Conservation (phyloP, 2,888 invertebrate species). For the Acrobasis repandana region DNA sequence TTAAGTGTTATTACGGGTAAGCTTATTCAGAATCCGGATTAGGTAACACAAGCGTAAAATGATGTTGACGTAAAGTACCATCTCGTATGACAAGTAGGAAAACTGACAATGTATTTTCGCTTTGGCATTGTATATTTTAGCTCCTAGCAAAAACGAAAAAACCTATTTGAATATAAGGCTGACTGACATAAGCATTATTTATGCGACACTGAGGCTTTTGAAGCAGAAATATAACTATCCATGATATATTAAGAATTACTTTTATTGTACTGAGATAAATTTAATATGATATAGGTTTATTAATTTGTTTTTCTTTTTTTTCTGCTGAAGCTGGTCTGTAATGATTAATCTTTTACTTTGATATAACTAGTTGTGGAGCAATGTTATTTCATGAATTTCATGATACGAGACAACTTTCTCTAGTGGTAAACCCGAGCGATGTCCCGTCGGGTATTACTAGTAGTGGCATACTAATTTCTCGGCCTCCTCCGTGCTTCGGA, state of each 20-base stretch:
- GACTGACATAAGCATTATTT: slow-evolving; percentile 21
- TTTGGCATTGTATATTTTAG: slow-evolving; percentile 20
- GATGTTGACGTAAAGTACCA: slow-evolving; percentile 20
- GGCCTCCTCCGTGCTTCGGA: too few relatives aligned
- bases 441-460: too few relatives aligned
- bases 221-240: slow-evolving; percentile 18
- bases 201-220: slow-evolving; percentile 14
- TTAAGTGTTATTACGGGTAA: slow-evolving; percentile 26
- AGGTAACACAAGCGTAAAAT: slow-evolving; percentile 30
- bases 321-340: too few relatives aligned
- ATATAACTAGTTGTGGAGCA: too few relatives aligned
- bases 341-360: too few relatives aligned
- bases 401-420: too few relatives aligned
- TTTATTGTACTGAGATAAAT: not conserved
- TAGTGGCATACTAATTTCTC: too few relatives aligned
- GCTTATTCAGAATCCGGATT: slow-evolving; percentile 28
- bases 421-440: too few relatives aligned
- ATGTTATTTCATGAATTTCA: too few relatives aligned
- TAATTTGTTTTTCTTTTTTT: not conserved
- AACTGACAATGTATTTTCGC: slow-evolving; percentile 16
- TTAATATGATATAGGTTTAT: not conserved
- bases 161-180: slow-evolving; percentile 18
- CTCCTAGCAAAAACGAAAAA: slow-evolving; percentile 10
- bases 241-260: slow-evolving; percentile 1
- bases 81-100: slow-evolving; percentile 8